Evolutionary conservation across 2,888 invertebrate genomes (phyloP), one percentile per base, ranked within the genome.

Genomic region (Alloscopus bannaensis): DNA sequence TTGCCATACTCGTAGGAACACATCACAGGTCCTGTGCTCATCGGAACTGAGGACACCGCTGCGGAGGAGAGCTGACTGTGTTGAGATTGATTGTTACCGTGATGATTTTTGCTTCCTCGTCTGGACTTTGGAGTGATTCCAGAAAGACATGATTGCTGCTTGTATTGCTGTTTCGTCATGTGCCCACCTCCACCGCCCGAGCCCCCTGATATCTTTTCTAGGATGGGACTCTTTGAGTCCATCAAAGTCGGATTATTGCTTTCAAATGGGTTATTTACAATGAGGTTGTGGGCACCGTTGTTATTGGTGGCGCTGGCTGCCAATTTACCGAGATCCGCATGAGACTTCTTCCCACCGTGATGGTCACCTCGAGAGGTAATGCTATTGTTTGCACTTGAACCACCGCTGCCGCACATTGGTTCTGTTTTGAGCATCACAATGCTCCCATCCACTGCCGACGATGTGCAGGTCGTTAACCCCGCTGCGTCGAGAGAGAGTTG

Each of bases 211-310:
- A 82, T 55, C 69, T 84, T 84, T 26, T 84, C 84, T 65, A 83
- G 40, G 1, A 80, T 52, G n/a, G 83, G 81, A 81, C 80, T 82
- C 52, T 83, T 83, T 6, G 81, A 66, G 60, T 83, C 76, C 68
- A 66, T 31, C 16, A 69, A 36, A 13, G 69, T 77, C 47, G 31
- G 69, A 77, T 65, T 78, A 88, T 91, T 87, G 88, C 91, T 88
- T 89, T 91, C 88, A 87, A 77, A 77, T 55, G 69, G 70, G 26
- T 76, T 76, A n/a, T n/a, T n/a, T 26, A 76, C 93, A 87, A 92
- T 93, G 87, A 92, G 93, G 83, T 60, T 83, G 83, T 80, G 84
- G 80, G 45, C 80, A 65, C 87, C 88, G 62, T 87, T 88, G 84
- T 88, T 92, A 88, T 93, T 94, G 26, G 26, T 79, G 24, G 68